phyloP scores from a whole-genome alignment of 2,888 invertebrate species.

The Myopa testacea region DNA sequence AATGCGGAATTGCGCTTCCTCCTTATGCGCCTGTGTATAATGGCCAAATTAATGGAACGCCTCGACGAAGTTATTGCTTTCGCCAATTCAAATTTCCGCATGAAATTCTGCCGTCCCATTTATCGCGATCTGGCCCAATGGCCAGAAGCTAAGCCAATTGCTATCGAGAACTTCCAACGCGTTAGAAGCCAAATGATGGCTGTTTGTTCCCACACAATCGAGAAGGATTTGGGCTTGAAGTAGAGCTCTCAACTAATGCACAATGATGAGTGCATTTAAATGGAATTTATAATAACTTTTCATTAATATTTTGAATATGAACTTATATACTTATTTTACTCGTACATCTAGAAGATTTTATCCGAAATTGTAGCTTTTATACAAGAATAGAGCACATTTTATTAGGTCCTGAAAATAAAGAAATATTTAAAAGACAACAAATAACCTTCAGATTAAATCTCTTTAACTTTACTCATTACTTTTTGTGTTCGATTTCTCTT shows the following conservation, averaged over 20 bases:
- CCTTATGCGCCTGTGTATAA: slow-evolving; percentile 84
- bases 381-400: no score
- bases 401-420: no score
- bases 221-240: slow-evolving; percentile 76
- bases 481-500: no score
- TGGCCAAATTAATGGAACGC: slow-evolving; percentile 76
- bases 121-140: slow-evolving; percentile 87
- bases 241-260: slow-evolving; percentile 35
- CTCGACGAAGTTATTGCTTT: slow-evolving; percentile 79
- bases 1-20: slow-evolving; percentile 86
- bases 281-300: no score
- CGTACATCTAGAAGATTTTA: no score
- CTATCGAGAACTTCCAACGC: slow-evolving; percentile 79
- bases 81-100: slow-evolving; percentile 86
- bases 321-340: no score
- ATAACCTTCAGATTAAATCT: no score
- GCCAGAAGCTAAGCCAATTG: slow-evolving; percentile 76
- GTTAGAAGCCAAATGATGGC: slow-evolving; percentile 86
- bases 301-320: no score
- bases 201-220: slow-evolving; percentile 79
- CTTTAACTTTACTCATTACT: no score
- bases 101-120: slow-evolving; percentile 91
- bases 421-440: no score
- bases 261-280: no score
- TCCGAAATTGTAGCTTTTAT: no score